A percentile compares a stretch with the other conserved stretches of the same genome.
Evolutionary conservation across 1,140 invertebrate species (phyloP).

Genomic region (Drosophila willistoni): DNA sequence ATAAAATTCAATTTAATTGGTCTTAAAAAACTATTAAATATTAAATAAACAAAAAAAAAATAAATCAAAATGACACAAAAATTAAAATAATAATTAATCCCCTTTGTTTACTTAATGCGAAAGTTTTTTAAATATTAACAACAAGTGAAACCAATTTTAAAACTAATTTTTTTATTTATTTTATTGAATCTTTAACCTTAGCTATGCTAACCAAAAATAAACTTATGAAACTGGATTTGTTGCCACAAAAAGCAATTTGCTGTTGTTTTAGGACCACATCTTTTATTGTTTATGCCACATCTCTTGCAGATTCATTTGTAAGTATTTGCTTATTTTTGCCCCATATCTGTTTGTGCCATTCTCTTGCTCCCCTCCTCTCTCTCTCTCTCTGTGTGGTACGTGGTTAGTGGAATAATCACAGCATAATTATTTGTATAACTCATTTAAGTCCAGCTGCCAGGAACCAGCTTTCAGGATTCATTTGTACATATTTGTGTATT

Average conservation of each 20-base stretch:
- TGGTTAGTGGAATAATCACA: conserved; percentile 61
- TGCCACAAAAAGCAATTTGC: not conserved
- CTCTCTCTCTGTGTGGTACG: conserved; percentile 22
- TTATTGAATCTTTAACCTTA: too few species aligned
- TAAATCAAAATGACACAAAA: too few species aligned
- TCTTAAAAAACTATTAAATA: too few species aligned
- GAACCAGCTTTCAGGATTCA: conserved; percentile 7
- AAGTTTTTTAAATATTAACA: too few species aligned
- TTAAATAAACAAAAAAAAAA: too few species aligned
- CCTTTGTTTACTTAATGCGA: too few species aligned
- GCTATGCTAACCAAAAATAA: too few species aligned
- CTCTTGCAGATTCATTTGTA: conserved; percentile 1
- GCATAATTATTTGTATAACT: conserved; percentile 72
- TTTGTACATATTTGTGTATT: conserved; percentile 24
- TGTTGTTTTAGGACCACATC: not conserved
- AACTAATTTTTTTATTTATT: too few species aligned
- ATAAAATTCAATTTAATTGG: too few species aligned
- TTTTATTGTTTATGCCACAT: not conserved
- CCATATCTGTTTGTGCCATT: conserved; percentile 25
- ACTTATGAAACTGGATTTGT: not conserved
- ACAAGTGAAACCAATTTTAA: too few species aligned
- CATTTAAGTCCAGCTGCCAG: conserved; percentile 60
- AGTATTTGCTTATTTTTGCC: conserved; percentile 10
- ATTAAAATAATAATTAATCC: too few species aligned
- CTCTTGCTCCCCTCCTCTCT: not conserved